Evolutionary conservation across 2,888 invertebrate species (phyloP).

Genomic region (Lasiommata megera): DNA sequence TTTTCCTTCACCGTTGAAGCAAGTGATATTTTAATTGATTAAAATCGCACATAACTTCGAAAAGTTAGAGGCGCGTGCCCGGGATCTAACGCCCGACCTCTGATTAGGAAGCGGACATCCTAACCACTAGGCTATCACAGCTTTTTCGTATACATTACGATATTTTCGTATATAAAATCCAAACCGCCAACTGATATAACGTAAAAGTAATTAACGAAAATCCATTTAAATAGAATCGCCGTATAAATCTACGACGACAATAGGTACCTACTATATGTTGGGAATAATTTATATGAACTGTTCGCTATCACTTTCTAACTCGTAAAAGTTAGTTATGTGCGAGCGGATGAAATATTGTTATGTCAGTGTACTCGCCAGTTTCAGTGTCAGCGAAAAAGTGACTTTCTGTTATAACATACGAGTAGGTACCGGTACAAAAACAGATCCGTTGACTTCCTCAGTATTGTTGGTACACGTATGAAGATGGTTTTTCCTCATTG

Average conservation of each 20-base stretch:
- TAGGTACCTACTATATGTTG: neutral
- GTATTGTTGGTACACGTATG: no score
- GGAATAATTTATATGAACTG: neutral
- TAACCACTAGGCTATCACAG: no score
- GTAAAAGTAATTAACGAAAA: neutral
- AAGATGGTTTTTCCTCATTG: no score
- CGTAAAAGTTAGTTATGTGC: neutral
- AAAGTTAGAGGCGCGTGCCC: no score
- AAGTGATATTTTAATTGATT: no score
- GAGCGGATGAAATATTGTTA: constrained; percentile 2
- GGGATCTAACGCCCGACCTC: no score
- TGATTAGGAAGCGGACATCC: no score
- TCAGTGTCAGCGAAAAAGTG: neutral
- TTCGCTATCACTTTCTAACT: constrained; percentile 8
- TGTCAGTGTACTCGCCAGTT: neutral
- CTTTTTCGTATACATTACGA: no score
- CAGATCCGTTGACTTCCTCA: neutral
- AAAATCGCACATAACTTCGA: no score
- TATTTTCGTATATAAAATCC: no score
- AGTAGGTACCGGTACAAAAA: neutral
- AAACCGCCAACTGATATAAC: neutral
- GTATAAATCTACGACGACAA: neutral
- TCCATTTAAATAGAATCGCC: neutral
- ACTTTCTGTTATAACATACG: neutral
- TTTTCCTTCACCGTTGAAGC: no score